Evolutionary conservation across 2,797 vertebrate genomes (phyloP).

Genomic region (Gouania willdenowi): DNA sequence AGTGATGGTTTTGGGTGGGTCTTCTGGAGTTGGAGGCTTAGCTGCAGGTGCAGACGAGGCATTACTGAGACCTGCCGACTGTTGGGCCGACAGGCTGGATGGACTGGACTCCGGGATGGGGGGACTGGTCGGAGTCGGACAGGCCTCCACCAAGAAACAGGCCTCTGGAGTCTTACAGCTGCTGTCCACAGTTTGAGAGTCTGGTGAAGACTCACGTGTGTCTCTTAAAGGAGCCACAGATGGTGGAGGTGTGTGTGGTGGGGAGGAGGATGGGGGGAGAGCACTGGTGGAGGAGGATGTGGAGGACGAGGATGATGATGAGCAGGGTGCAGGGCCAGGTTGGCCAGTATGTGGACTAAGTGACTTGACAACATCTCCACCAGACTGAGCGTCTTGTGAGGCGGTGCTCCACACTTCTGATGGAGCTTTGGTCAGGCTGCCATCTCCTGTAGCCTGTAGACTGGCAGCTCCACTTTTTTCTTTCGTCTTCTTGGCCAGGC

Average conservation of each 20-base stretch:
- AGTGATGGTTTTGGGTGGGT: conserved; percentile 49
- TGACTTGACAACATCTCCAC: conserved; percentile 53
- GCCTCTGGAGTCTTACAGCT: conserved; percentile 90
- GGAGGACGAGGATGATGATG: conserved; percentile 79
- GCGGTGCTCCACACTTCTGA: conserved; percentile 58
- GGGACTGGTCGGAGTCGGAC: conserved; percentile 60
- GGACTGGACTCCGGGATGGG: conserved; percentile 56
- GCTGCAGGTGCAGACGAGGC: conserved; percentile 50
- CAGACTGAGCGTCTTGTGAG: conserved; percentile 54
- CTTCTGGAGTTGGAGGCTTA: conserved; percentile 67
- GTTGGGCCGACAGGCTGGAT: conserved; percentile 36
- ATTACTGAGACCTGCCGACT: conserved; percentile 39
- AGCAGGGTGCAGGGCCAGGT: conserved; percentile 67
- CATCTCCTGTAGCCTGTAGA: conserved; percentile 21
- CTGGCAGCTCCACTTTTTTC: conserved; percentile 47
- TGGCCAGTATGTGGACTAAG: conserved; percentile 65
- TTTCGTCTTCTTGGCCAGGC: conserved; percentile 67
- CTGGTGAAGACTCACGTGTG: conserved; percentile 82
- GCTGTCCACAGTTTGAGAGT: conserved; percentile 92
- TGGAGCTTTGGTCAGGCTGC: conserved; percentile 33
- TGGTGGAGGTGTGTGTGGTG: conserved; percentile 78
- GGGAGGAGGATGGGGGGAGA: conserved; percentile 72
- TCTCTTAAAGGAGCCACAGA: conserved; percentile 71
- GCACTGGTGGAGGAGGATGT: conserved; percentile 75
- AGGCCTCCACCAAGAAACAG: conserved; percentile 81